phyloP scores from a whole-genome alignment of 2,888 invertebrate genomes.

The Philopedon plagiatum region DNA sequence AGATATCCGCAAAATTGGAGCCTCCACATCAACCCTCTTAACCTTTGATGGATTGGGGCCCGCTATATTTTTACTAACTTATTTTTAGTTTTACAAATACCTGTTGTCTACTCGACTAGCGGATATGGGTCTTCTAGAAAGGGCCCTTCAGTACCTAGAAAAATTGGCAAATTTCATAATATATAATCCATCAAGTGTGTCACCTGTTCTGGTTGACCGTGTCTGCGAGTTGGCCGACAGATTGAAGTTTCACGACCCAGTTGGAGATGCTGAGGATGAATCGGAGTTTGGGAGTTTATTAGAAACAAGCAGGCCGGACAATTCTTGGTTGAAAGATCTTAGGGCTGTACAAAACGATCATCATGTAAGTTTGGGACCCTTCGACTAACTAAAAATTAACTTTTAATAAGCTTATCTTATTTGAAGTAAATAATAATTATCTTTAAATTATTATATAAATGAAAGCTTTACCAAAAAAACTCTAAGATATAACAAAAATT shows the following conservation, averaged over 20 bases:
- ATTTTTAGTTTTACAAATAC: conserved; percentile 84
- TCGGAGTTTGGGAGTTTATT: conserved; percentile 60
- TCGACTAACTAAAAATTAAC: too few species aligned
- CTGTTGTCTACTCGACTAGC: conserved; percentile 83
- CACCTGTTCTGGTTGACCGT: conserved; percentile 71
- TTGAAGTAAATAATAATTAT: too few species aligned
- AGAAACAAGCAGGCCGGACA: conserved; percentile 68
- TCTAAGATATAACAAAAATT: too few species aligned
- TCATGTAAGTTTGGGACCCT: conserved; percentile 30
- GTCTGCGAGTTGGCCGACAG: conserved; percentile 69
- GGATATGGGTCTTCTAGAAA: conserved; percentile 84
- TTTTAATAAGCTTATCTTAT: too few species aligned
- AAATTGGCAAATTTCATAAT: conserved; percentile 80
- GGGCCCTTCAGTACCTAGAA: conserved; percentile 89
- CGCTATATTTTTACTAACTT: conserved; percentile 5
- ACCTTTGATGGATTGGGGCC: too few species aligned
- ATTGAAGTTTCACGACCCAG: conserved; percentile 66
- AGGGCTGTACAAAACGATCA: conserved; percentile 57
- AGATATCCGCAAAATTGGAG: too few species aligned
- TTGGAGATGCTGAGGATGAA: conserved; percentile 63
- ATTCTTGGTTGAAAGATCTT: conserved; percentile 74
- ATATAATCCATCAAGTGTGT: conserved; percentile 71
- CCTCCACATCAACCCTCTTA: too few species aligned
- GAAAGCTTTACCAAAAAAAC: too few species aligned
- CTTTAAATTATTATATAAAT: not conserved